Base-by-base conservation (phyloP, 2,113 vertebrate species). In the Alethe diademata region DNA sequence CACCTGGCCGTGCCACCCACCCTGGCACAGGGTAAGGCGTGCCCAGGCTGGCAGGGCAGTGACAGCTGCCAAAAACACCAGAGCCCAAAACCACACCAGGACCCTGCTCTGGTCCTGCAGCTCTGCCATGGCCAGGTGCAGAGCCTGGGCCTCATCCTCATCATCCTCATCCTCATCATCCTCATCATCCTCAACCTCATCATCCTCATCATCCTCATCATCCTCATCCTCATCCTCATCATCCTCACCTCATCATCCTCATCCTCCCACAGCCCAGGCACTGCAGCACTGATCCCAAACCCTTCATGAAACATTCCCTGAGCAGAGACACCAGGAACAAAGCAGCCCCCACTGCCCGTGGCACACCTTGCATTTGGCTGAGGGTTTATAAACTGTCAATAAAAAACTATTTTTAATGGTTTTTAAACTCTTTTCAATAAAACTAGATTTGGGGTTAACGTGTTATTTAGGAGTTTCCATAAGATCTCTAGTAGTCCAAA, bases 41-140 rank as follows among this genome's bases (percentile, higher is more conserved):
- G 83, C 97, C 96, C 96, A 88, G 97, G 97, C 98, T 98, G 12
- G 28, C 16, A 2, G 70, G 53, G 42, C 51, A 17, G 96, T 98
- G 97, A 97, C 97, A 98, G 98, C 31, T 99, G 99, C 98, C 98
- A 98, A 98, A 98, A 99, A 98, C 92, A 90, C 97, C 96, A 5
- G 97, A 96, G 97, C 98, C 98, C 97, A 95, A 70, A 97, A 98
- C 98, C 97, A 97, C 98, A 98, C 98, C 98, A 98, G 98, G 99
- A 98, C 97, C 97, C 97, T 8, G 56, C 56, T 17, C 97, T 47
- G 82, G 97, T 97, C 98, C 50, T 16, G 23, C 5, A 0, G 64
- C 8, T 1, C 35, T 4, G 19, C 14, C 97, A 92, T 87, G 48
- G 96, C 90, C 4, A 98, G 66, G 82, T n/a, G 69, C 94, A 95